Base-by-base conservation (phyloP, 2,113 vertebrate species). In the human region DNA sequence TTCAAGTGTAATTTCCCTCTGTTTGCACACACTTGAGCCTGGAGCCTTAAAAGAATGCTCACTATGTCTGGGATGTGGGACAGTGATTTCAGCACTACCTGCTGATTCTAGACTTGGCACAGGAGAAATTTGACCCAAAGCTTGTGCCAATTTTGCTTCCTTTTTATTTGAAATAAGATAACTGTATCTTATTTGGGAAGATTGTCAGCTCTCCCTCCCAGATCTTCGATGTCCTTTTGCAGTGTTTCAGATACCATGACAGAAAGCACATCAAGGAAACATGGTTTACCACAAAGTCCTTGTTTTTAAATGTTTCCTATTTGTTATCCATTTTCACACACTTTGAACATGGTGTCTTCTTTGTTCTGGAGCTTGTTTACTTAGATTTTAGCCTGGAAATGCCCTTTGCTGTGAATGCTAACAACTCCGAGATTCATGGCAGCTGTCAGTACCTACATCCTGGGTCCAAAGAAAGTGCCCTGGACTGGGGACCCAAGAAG, bases 131-230 rank as follows among this genome's bases (percentile, higher is more conserved):
- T 98, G 98, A 50, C 98, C 98, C 93, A 99, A 96, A 61, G 97
- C 68, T 8, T 98, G 90, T 83, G 98, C 98, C 98, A 99, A 99
- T 97, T 98, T 98, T 90, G 99, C 99, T 97, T 99, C 99, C 75
- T 98, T 99, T 98, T 99, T 99, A 97, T 98, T 99, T 64, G 99
- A 99, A 70, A 99, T 98, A 81, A 99, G 97, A 96, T 99, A 99
- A 96, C 98, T 99, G 99, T 99, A 83, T 99, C 99, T 97, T 99
- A 99, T 98, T 99, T 99, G 95, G 99, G 99, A 98, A 99, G 99
- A 96, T 99, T 99, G 98, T 99, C 99, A 87, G 99, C 98, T 68
- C 98, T 94, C 35, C 57, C 27, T 91, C 52, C 70, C 59, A 72
- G 18, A 90, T 45, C 40, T 35, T 86, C 81, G 27, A 61, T 18